Base-by-base conservation (phyloP, 2,888 invertebrate genomes). In the Glaucopsyche alexis region DNA sequence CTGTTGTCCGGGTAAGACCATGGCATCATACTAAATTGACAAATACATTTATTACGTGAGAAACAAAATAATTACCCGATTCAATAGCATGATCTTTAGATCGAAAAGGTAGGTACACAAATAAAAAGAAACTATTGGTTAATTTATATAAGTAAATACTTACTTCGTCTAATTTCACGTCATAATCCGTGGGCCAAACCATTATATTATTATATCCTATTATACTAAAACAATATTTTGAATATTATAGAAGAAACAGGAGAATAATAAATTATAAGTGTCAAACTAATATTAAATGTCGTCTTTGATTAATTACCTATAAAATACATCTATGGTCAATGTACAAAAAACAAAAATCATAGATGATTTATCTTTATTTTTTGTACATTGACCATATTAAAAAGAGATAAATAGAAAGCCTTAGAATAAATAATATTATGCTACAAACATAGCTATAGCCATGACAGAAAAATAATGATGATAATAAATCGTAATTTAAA, bases 1-100 rank as follows among this genome's bases (percentile, higher is more conserved):
- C 81, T 94, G 94, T 73, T 91, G 89, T 14, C 94, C 93, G 3
- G 93, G 88, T 14, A 94, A 75, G 70, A 90, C 89, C 88, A 89
- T 88, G 0, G 86, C 87, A 76, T 91, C 89, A 75, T 85, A 90
- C 92, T 93, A 71, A 2, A 79, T 75, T 78, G 11, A 7, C 52
- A 52, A 52, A 52, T 52, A 3, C 7, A n/a, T 52, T 52, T 52
- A 7, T 16, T 52, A 3, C 14, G 8, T 49, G 9, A 14, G 3
- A n/a, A 6, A 29, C 9, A 42, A 66, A 42, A 42, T 42, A 29
- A 29, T 1, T 42, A 42, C 7, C 3, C 42, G 8, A 42, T 42
- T 42, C 8, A 7, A 42, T 8, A 5, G 6, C 42, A 42, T 4
- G 29, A 29, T 42, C 42, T 42, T 42, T 8, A 42, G 1, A 42